Percentiles rank a stretch among this genome's conserved stretches.
phyloP scores from a whole-genome alignment of 2,888 invertebrate species.

The Zhuqinia jingwanae region DNA sequence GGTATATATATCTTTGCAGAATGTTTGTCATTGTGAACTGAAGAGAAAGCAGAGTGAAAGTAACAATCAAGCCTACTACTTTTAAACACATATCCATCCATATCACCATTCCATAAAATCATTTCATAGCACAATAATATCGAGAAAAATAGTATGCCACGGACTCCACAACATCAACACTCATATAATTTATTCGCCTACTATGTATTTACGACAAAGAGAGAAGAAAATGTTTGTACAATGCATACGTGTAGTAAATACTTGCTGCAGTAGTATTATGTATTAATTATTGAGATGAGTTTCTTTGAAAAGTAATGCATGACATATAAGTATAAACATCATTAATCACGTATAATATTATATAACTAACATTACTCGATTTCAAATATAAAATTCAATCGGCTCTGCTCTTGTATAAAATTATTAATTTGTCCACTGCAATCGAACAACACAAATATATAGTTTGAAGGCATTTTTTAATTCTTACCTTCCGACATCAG shows the following conservation, averaged over 20 bases:
- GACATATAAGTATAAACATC: slow-evolving; percentile 38
- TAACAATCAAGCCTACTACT: slow-evolving; percentile 55
- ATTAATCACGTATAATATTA: slow-evolving; percentile 61
- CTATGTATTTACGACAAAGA: slow-evolving; percentile 26
- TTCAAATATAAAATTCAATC: slow-evolving; percentile 38
- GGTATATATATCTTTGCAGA: too few relatives aligned
- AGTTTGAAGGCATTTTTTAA: slow-evolving; percentile 47
- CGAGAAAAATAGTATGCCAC: slow-evolving; percentile 74
- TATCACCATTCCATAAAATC: slow-evolving; percentile 57
- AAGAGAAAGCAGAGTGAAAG: slow-evolving; percentile 50
- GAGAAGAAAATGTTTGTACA: slow-evolving; percentile 37
- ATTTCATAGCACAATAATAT: slow-evolving; percentile 53
- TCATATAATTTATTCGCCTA: slow-evolving; percentile 55
- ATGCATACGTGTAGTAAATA: slow-evolving; percentile 20
- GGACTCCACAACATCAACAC: slow-evolving; percentile 79
- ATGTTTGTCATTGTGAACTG: not conserved
- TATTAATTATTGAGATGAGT: slow-evolving; percentile 57
- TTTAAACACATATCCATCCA: slow-evolving; percentile 43
- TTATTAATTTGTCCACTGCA: slow-evolving; percentile 29
- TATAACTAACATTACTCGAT: slow-evolving; percentile 42
- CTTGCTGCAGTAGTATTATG: slow-evolving; percentile 42
- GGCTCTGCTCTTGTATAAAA: slow-evolving; percentile 22
- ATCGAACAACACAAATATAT: slow-evolving; percentile 45
- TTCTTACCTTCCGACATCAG: slow-evolving; percentile 59
- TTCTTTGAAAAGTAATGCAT: slow-evolving; percentile 47